These are phyloP conservation scores for Lepidonotus clava DNA, from an alignment of 2,888 invertebrate species.

Conservation along the genomic window DNA sequence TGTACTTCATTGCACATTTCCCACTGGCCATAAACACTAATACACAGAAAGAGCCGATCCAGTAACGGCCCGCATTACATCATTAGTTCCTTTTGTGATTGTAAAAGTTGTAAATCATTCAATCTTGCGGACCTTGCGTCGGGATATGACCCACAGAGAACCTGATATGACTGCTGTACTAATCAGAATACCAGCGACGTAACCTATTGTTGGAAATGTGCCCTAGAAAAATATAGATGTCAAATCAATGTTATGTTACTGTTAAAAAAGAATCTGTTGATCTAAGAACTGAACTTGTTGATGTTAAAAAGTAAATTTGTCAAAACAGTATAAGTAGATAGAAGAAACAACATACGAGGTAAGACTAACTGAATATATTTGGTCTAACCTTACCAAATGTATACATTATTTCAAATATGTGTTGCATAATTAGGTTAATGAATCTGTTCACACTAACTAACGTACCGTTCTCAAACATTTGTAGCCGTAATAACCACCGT, in stretches of 20 bases:
- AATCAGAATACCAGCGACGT: not conserved
- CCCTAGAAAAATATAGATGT: not conserved
- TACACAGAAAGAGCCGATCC: too few species aligned
- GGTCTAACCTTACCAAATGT: too few species aligned
- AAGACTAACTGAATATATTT: too few species aligned
- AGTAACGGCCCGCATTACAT: too few species aligned
- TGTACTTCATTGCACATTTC: too few species aligned
- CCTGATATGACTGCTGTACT: not conserved
- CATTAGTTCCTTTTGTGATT: not conserved
- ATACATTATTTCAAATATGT: too few species aligned
- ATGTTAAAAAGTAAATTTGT: too few species aligned
- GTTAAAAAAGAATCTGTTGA: not conserved
- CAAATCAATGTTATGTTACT: not conserved
- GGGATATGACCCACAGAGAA: not conserved
- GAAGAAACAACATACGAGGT: too few species aligned
- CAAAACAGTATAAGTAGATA: too few species aligned
- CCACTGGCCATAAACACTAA: too few species aligned
- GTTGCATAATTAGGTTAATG: too few species aligned
- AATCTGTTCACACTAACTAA: too few species aligned
- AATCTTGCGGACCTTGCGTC: not conserved
- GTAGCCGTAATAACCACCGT: conserved; percentile 45
- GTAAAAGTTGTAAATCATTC: not conserved
- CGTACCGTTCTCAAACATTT: conserved; percentile 45
- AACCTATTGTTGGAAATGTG: not conserved
- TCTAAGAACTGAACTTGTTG: not conserved